A percentile compares a stretch with the other conserved stretches of the same genome.
phyloP scores from a whole-genome alignment of 2,113 vertebrate genomes.

The Rhineura floridana region DNA sequence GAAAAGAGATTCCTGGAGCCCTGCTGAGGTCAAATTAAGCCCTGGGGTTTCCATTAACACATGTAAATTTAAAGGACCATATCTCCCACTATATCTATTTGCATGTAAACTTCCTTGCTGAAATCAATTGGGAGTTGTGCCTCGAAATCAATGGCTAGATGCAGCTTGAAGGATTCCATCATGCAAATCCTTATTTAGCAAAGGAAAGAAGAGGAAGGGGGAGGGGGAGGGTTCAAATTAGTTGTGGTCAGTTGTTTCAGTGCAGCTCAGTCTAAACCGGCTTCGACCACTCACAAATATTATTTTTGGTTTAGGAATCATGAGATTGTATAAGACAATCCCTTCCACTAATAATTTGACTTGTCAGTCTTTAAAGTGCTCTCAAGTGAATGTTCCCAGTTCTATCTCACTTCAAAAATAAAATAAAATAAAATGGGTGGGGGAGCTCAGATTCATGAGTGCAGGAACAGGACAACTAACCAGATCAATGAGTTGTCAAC shows the following conservation, averaged over 20 bases:
- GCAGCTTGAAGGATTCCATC: accelerated
- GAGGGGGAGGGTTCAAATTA: background rate
- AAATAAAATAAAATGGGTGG: background rate
- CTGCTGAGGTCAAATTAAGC: background rate
- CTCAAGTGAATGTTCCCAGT: background rate
- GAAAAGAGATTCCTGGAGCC: background rate
- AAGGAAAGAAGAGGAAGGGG: background rate
- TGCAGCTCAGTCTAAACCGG: background rate
- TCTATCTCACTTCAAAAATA: background rate
- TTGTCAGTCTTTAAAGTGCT: background rate
- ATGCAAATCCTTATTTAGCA: background rate
- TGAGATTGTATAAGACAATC: background rate
- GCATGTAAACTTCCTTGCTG: background rate
- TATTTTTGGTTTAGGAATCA: background rate
- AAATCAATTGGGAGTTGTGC: background rate
- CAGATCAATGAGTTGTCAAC: background rate
- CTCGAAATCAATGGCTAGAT: background rate
- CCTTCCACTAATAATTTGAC: background rate
- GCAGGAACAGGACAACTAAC: background rate
- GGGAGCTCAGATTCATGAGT: background rate
- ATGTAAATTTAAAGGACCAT: background rate
- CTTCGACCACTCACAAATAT: too few species aligned
- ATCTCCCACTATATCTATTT: background rate
- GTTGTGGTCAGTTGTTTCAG: background rate
- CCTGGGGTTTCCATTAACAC: background rate